phyloP scores from a whole-genome alignment of 2,797 vertebrate genomes.

The Petrocephalus schoutedeni region DNA sequence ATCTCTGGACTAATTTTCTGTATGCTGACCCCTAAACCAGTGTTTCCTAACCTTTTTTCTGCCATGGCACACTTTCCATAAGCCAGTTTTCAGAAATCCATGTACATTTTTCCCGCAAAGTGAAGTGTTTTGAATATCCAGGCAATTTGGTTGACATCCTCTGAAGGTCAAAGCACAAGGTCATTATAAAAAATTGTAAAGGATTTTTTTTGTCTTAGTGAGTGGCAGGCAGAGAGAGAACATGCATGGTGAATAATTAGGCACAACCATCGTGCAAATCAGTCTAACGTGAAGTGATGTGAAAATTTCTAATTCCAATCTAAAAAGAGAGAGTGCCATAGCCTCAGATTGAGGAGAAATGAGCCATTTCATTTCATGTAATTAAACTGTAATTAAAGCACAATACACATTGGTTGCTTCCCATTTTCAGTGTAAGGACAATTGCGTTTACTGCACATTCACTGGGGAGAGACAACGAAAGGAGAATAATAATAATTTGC shows the following conservation, averaged over 20 bases:
- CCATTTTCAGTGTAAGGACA: not conserved
- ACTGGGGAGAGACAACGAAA: not conserved
- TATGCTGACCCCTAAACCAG: not conserved
- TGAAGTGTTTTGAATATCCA: not conserved
- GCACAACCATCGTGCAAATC: not conserved
- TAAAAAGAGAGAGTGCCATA: not conserved
- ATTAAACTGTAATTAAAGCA: not conserved
- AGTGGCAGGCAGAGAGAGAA: not conserved
- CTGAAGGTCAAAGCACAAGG: not conserved
- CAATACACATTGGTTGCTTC: not conserved
- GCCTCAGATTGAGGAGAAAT: not conserved
- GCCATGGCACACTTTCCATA: not conserved
- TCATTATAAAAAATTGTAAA: too few species aligned
- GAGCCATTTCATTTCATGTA: not conserved
- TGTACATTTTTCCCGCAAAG: not conserved
- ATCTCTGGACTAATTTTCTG: not conserved
- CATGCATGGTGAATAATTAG: not conserved
- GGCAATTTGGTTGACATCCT: not conserved
- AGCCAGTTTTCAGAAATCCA: not conserved
- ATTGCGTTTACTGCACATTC: not conserved
- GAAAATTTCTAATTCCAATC: not conserved
- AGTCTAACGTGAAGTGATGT: not conserved
- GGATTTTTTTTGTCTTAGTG: not conserved
- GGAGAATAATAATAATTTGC: slow-evolving; percentile 1
- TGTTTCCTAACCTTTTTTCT: not conserved